A percentile compares a stretch with the other conserved stretches of the same genome.
phyloP scores from a whole-genome alignment of 2,797 vertebrate genomes.

The Dendrocincla fuliginosa region DNA sequence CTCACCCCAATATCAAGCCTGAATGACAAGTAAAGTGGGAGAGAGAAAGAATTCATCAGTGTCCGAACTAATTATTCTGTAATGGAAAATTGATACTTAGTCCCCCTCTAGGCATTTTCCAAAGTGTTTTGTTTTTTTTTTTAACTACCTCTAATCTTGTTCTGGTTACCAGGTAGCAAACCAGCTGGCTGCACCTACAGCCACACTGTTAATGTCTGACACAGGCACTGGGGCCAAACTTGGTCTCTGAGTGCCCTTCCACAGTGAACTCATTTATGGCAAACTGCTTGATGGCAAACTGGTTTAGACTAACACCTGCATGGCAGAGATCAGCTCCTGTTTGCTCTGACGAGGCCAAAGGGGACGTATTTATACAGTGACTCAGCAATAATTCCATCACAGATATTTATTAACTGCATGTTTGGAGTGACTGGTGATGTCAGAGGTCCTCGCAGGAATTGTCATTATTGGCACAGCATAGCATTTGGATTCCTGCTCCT shows the following conservation, averaged over 20 bases:
- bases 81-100: background rate
- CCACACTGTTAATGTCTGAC: background rate
- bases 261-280: background rate
- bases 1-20: background rate
- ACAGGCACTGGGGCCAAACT: background rate
- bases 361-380: fast-evolving
- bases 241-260: background rate
- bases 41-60: background rate
- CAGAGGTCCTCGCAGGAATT: background rate
- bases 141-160: background rate
- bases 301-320: background rate
- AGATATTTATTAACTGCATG: background rate
- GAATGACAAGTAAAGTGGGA: background rate
- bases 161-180: background rate
- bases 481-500: background rate
- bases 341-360: background rate
- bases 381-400: background rate
- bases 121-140: background rate
- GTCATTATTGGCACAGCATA: background rate
- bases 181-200: background rate
- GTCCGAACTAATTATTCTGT: background rate
- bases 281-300: background rate
- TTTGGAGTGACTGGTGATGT: background rate
- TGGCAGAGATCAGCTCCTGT: fast-evolving
- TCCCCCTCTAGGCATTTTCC: background rate